These are phyloP conservation scores for Sipunculus nudus DNA, from an alignment of 2,888 invertebrate species.

Conservation along the genomic window DNA sequence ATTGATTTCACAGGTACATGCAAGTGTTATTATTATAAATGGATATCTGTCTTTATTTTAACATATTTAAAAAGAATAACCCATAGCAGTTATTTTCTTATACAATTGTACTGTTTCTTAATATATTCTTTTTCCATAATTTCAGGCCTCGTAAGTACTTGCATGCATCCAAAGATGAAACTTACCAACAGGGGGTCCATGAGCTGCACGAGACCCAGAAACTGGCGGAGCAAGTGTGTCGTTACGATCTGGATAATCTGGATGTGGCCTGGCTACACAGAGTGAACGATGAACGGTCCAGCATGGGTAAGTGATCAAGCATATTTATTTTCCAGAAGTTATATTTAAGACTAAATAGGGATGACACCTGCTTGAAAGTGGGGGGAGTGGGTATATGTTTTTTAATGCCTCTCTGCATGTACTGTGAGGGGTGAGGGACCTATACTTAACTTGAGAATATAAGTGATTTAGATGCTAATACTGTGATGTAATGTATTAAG, in stretches of 20 bases:
- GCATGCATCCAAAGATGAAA: constrained; percentile 87
- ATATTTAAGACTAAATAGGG: too few relatives aligned
- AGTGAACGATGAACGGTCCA: constrained; percentile 86
- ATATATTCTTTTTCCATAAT: too few relatives aligned
- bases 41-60: neutral
- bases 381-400: too few relatives aligned
- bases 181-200: constrained; percentile 85
- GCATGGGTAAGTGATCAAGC: constrained; percentile 65
- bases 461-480: too few relatives aligned
- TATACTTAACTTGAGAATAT: too few relatives aligned
- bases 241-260: constrained; percentile 93
- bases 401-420: too few relatives aligned
- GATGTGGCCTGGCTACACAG: constrained; percentile 90
- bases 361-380: too few relatives aligned
- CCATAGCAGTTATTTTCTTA: neutral
- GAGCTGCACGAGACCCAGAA: constrained; percentile 86
- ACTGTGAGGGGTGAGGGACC: too few relatives aligned
- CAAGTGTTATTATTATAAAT: neutral
- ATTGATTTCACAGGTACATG: neutral
- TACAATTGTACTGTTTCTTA: too few relatives aligned
- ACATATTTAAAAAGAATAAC: neutral
- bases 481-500: too few relatives aligned
- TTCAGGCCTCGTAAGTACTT: constrained; percentile 85
- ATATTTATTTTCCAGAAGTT: too few relatives aligned
- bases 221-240: constrained; percentile 89